Evolutionary conservation across 1,140 invertebrate genomes (phyloP), one percentile per base, ranked within the genome.

Genomic region (Contarinia nasturtii): DNA sequence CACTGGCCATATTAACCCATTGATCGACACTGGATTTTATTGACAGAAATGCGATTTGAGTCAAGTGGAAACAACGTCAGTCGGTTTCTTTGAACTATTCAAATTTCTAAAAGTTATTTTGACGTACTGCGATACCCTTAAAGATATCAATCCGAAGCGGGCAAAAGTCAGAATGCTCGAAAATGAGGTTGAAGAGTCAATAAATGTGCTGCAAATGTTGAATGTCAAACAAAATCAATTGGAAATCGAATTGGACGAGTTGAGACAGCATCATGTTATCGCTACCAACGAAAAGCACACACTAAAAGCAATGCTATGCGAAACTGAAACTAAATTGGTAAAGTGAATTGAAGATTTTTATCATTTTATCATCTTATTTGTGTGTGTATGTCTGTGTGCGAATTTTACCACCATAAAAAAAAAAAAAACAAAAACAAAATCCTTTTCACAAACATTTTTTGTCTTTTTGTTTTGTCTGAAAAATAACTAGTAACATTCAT

Each of bases 101-200:
- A 85, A 80, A 64, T 92, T 90, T 61, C 79, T 92, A 0, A 71
- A 78, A 21, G 87, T 87, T 17, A 85, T 92, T 0, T 63, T 91
- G 38, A 82, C 77, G 34, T 93, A 90, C 60, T 91, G 84, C 53
- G 74, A 76, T 1, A 84, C 92, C 0, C 88, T 75, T 53, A 77
- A 76, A 57, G 84, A 90, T 62, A 83, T 82, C 0, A 89, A 88
- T 63, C 87, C 88, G 0, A 93, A 92, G 64, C 78, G 83, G 51
- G 86, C 92, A 22, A 79, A 78, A 63, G 81, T 91, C 1, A 74
- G 77, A 48, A 69, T 68, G 40, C 62, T 92, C 10, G 83, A 89
- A 58, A 72, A 65, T 19, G 80, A 86, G 46, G 63, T 70, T 2
- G 63, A 67, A 2, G 55, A 57, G 0, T 55, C 58, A 50, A 75